Conservation (phyloP, 2,888 invertebrate genomes). For the Myopa tessellatipennis region DNA sequence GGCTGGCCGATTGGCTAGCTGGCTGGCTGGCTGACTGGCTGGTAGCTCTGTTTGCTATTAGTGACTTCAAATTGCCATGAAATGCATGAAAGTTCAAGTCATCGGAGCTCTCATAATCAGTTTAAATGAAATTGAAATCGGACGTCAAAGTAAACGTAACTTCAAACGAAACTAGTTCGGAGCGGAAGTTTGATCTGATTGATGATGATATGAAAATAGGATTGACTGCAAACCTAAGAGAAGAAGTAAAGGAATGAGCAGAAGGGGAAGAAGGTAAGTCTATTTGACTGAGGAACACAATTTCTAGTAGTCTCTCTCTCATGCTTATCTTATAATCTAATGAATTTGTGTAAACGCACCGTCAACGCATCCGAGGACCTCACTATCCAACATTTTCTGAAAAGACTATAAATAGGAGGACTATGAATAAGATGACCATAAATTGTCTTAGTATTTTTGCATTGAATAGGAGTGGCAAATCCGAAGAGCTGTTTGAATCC, state of each 20-base stretch:
- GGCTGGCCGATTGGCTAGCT: not conserved
- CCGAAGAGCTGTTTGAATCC: not conserved
- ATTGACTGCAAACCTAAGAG: not conserved
- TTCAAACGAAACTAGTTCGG: not conserved
- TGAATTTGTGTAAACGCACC: not conserved
- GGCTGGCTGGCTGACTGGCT: slow-evolving; percentile 4
- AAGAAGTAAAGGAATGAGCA: not conserved
- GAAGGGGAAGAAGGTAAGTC: too few species aligned
- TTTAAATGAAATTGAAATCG: slow-evolving; percentile 37
- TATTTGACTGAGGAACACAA: too few species aligned
- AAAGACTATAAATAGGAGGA: too few species aligned
- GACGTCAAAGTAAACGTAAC: slow-evolving; percentile 23
- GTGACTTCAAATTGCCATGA: slow-evolving; percentile 10
- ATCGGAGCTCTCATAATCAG: slow-evolving; percentile 34
- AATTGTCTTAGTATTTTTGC: too few species aligned
- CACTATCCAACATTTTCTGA: too few species aligned
- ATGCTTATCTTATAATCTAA: not conserved
- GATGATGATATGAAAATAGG: too few species aligned
- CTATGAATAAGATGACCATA: too few species aligned
- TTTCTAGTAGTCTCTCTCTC: not conserved
- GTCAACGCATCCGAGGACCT: not conserved
- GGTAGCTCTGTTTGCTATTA: not conserved
- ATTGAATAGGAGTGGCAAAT: not conserved
- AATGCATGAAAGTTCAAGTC: slow-evolving; percentile 34
- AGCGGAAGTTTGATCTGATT: not conserved